phyloP scores from a whole-genome alignment of 2,797 vertebrate species.

The Cyprinella venusta region DNA sequence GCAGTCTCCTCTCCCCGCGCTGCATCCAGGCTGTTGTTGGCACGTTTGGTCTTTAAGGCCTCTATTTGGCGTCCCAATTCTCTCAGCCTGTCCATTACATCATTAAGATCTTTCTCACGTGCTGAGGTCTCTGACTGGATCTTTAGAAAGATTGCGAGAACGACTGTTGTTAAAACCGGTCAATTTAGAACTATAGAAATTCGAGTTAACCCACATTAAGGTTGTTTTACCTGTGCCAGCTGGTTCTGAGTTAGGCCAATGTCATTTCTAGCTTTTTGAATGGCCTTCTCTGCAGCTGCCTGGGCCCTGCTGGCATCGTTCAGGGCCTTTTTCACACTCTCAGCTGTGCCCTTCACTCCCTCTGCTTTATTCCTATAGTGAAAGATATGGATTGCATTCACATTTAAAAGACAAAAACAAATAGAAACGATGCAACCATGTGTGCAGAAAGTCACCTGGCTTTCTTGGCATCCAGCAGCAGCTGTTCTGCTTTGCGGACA shows the following conservation, averaged over 20 bases:
- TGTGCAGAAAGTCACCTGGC: slow-evolving; percentile 78
- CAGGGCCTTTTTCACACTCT: slow-evolving; percentile 83
- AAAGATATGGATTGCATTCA: slow-evolving; percentile 34
- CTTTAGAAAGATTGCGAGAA: slow-evolving; percentile 68
- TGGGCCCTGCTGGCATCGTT: slow-evolving; percentile 85
- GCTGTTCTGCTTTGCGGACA: slow-evolving; percentile 84
- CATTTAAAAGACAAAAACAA: slow-evolving; percentile 19
- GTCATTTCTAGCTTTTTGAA: slow-evolving; percentile 81
- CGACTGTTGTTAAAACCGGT: background rate
- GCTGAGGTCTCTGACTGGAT: slow-evolving; percentile 83
- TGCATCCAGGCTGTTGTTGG: slow-evolving; percentile 90
- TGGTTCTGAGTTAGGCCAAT: slow-evolving; percentile 83
- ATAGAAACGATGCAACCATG: slow-evolving; percentile 16
- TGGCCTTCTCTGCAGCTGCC: slow-evolving; percentile 84
- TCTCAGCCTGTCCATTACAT: slow-evolving; percentile 79
- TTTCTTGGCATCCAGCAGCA: slow-evolving; percentile 88
- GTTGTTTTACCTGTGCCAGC: slow-evolving; percentile 77
- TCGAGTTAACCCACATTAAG: background rate
- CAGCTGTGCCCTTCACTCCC: slow-evolving; percentile 82
- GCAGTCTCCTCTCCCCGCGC: slow-evolving; percentile 89
- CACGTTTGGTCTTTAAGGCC: slow-evolving; percentile 88
- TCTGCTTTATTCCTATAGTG: slow-evolving; percentile 82
- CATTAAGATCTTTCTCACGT: slow-evolving; percentile 80
- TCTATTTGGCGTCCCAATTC: slow-evolving; percentile 83
- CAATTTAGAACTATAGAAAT: background rate